Conservation (phyloP, 1,140 invertebrate species). For the Micrasema minimum region DNA sequence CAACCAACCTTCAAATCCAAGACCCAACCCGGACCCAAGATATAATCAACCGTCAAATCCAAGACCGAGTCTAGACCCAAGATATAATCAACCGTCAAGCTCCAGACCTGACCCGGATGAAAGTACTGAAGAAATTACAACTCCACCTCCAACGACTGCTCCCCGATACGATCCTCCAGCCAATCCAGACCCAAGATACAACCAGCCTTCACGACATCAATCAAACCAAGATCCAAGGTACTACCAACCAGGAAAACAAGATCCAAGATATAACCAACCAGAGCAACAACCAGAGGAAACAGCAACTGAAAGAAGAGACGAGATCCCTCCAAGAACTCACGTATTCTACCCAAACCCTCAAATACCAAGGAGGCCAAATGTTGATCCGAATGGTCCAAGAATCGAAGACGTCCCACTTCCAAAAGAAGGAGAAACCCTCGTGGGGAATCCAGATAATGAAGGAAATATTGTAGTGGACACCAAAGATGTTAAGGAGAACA, state of each 20-base stretch:
- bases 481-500: slow-evolving; percentile 57
- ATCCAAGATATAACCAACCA: background rate
- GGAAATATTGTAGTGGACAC: slow-evolving; percentile 58
- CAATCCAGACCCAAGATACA: slow-evolving; percentile 2
- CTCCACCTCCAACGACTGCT: background rate
- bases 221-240: slow-evolving; percentile 11
- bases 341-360: slow-evolving; percentile 46
- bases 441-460: slow-evolving; percentile 52
- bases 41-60: slow-evolving; percentile 11
- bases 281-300: background rate
- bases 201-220: background rate
- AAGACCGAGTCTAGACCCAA: background rate
- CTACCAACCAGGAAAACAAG: background rate
- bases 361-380: slow-evolving; percentile 40
- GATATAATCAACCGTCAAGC: background rate
- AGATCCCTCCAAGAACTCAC: slow-evolving; percentile 8
- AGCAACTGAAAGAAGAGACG: slow-evolving; percentile 1
- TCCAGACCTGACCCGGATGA: background rate
- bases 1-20: slow-evolving; percentile 4
- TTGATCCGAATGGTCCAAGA: slow-evolving; percentile 15
- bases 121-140: background rate
- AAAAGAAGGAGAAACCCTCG: slow-evolving; percentile 20
- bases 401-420: slow-evolving; percentile 14
- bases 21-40: slow-evolving; percentile 4
- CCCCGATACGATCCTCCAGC: background rate